These are phyloP conservation scores for Oceanodroma leucorhoa DNA, from an alignment of 2,797 vertebrate species.

Conservation along the genomic window DNA sequence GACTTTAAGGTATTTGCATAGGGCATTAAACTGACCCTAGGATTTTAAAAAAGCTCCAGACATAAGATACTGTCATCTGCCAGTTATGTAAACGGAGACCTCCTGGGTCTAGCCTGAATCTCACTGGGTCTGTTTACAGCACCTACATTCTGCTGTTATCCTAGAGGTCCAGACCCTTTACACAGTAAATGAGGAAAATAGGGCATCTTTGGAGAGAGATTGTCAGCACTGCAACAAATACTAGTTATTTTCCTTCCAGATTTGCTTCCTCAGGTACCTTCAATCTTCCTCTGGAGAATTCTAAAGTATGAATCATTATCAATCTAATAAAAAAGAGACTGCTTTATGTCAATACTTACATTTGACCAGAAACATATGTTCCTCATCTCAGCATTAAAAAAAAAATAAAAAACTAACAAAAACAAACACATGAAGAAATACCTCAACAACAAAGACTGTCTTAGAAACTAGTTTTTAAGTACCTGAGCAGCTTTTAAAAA, in stretches of 20 bases:
- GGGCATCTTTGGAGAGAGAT: not conserved
- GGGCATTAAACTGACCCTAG: not conserved
- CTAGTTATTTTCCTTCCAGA: not conserved
- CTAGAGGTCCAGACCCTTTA: not conserved
- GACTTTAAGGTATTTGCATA: not conserved
- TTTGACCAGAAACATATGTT: not conserved
- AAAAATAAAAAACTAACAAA: not conserved
- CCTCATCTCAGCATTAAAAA: not conserved
- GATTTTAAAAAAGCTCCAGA: not conserved
- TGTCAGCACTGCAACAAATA: not conserved
- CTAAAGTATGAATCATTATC: not conserved
- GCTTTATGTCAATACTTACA: not conserved
- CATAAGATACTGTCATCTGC: not conserved
- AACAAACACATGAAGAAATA: not conserved
- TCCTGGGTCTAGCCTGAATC: not conserved
- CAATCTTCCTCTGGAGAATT: not conserved
- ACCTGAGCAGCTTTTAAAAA: not conserved
- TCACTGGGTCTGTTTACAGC: not conserved
- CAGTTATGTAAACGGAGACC: not conserved
- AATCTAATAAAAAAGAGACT: not conserved
- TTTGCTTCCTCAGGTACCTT: not conserved
- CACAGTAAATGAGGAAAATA: not conserved
- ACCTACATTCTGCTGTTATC: not conserved
- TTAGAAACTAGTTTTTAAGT: not conserved
- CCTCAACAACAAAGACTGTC: not conserved